Percentiles rank a stretch among this genome's conserved stretches.
phyloP scores from a whole-genome alignment of 2,888 invertebrate genomes.

The Callinectes sapidus region DNA sequence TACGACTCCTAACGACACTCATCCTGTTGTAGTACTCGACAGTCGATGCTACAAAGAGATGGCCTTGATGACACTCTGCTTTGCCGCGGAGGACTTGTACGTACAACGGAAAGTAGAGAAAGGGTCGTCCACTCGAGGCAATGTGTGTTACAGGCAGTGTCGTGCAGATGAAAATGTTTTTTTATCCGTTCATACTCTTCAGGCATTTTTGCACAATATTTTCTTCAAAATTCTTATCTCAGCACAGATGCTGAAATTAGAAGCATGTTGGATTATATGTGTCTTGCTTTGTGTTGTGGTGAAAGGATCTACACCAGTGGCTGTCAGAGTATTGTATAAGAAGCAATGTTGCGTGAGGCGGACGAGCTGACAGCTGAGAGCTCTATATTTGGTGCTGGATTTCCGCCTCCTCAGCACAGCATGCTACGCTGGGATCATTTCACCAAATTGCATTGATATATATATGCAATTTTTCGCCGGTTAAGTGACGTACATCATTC shows the following conservation, averaged over 20 bases:
- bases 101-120: conserved; percentile 8
- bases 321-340: not conserved
- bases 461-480: not conserved
- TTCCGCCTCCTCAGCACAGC: conserved; percentile 6
- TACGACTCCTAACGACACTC: conserved; percentile 28
- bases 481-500: not conserved
- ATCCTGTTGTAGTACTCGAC: conserved; percentile 10
- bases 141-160: not conserved
- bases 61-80: not conserved
- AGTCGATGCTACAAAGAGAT: not conserved
- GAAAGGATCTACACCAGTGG: not conserved
- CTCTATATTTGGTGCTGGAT: conserved; percentile 28
- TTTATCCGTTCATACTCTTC: not conserved
- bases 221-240: not conserved
- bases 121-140: not conserved
- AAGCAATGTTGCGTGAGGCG: not conserved
- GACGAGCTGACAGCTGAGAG: conserved; percentile 26
- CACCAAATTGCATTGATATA: not conserved
- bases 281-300: not conserved
- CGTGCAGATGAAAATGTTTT: not conserved
- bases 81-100: not conserved
- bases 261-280: not conserved
- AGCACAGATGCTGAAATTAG: not conserved
- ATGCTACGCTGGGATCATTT: not conserved
- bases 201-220: not conserved